Conservation (phyloP, 2,888 invertebrate species). For the Thymelicus lineola region DNA sequence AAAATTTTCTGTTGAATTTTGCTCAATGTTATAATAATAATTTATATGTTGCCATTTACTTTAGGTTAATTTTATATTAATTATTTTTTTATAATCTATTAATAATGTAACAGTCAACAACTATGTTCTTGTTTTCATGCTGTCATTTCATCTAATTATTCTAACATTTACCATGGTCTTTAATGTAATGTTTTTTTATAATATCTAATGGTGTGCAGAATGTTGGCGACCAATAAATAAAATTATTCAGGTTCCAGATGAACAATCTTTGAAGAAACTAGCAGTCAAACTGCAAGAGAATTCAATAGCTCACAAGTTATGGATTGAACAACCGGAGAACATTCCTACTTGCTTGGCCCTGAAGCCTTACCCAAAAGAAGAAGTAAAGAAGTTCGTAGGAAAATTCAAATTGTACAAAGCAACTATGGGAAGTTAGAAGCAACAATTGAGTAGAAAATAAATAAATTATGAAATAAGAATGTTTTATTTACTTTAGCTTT, state of each 20-base stretch:
- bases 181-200: too few relatives aligned
- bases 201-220: too few relatives aligned
- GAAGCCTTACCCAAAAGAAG: constrained; percentile 95
- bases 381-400: constrained; percentile 93
- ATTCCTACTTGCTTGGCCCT: constrained; percentile 97
- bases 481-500: neutral
- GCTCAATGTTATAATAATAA: too few relatives aligned
- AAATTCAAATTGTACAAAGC: constrained; percentile 92
- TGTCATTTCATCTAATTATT: too few relatives aligned
- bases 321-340: constrained; percentile 99
- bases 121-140: too few relatives aligned
- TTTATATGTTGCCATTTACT: too few relatives aligned
- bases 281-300: constrained; percentile 89
- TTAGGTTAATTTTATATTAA: too few relatives aligned
- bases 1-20: too few relatives aligned
- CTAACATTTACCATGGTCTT: too few relatives aligned
- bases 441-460: neutral
- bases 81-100: too few relatives aligned
- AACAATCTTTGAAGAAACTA: constrained; percentile 88
- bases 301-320: constrained; percentile 93
- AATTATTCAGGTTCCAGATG: constrained; percentile 89
- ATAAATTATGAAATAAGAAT: neutral
- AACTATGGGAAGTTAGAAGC: constrained; percentile 49
- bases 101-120: too few relatives aligned
- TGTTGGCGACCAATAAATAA: too few relatives aligned